Base-by-base conservation (phyloP, 2,888 invertebrate genomes). In the Nezara viridula region DNA sequence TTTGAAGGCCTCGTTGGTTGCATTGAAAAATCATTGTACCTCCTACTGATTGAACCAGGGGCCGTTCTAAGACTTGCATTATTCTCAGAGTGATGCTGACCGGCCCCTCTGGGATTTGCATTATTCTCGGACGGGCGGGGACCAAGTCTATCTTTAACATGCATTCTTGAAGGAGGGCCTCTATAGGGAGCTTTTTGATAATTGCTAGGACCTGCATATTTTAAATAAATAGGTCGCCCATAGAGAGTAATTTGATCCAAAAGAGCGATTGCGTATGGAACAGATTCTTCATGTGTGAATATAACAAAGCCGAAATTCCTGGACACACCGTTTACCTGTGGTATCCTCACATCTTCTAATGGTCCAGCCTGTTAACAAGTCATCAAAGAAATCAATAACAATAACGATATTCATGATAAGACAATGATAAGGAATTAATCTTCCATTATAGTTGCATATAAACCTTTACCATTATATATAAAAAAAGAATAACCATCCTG, bases 241-340 rank as follows among this genome's bases (percentile, higher is more conserved):
- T 94, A 97, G 24, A 98, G 92, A 2, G 93, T 92, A 1, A 96
- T 95, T 0, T 96, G 97, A 73, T 95, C 94, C 91, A 97, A 95
- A 60, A 98, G 93, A 52, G 95, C 93, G n/a, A 96, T 92, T 1
- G 96, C 96, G 92, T 97, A 98, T 0, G 95, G 94, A 0, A 97
- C 96, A 0, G 97, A 96, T 88, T 94, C 94, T 91, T 94, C 93
- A 92, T 98, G 97, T 91, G 95, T 95, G 92, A 95, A 97, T 1
- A 95, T 96, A 50, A 98, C 93, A 92, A 98, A 98, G 4, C 95
- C 97, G 93, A 95, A 98, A 90, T 93, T 94, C 91, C 95, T 95
- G 91, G 94, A 95, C 19, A 95, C 94, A n/a, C 95, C 95, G 91
- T 96, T 95, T 92, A 94, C 94, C 92, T 97, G 96, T 0, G 97